Evolutionary conservation across 2,888 invertebrate species (phyloP).

Genomic region (Aphidius colemani): DNA sequence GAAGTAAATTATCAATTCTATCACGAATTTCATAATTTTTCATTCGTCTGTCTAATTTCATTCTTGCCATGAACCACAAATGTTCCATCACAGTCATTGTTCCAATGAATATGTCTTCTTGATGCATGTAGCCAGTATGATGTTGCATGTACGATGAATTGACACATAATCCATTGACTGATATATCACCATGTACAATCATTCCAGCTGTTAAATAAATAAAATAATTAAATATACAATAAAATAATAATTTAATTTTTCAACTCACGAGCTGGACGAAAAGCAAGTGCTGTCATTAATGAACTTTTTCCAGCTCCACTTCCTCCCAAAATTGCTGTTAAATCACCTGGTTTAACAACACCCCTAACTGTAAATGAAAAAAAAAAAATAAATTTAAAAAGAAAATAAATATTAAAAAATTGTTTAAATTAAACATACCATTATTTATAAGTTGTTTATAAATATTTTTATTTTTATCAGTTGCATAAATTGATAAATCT

Average conservation of each 20-base stretch:
- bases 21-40: constrained; percentile 66
- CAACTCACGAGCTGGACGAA: constrained; percentile 73
- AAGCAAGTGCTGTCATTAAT: constrained; percentile 81
- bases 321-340: constrained; percentile 84
- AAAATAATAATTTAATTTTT: constrained; percentile 1
- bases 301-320: constrained; percentile 92
- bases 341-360: constrained; percentile 77
- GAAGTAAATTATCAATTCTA: constrained; percentile 73
- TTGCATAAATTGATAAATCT: constrained; percentile 75
- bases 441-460: constrained; percentile 79
- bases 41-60: constrained; percentile 77
- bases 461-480: constrained; percentile 53
- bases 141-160: constrained; percentile 75
- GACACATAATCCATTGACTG: constrained; percentile 76
- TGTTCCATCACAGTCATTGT: constrained; percentile 87
- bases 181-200: constrained; percentile 77
- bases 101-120: constrained; percentile 87
- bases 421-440: constrained; percentile 60
- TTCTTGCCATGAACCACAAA: constrained; percentile 82
- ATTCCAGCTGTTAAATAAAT: constrained; percentile 64
- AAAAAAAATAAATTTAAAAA: neutral
- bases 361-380: constrained; percentile 80
- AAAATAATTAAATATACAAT: constrained; percentile 3
- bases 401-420: no score
- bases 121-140: constrained; percentile 88